These are phyloP conservation scores for Strigamia maritima DNA, from an alignment of 2,888 invertebrate genomes.

Conservation along the genomic window DNA sequence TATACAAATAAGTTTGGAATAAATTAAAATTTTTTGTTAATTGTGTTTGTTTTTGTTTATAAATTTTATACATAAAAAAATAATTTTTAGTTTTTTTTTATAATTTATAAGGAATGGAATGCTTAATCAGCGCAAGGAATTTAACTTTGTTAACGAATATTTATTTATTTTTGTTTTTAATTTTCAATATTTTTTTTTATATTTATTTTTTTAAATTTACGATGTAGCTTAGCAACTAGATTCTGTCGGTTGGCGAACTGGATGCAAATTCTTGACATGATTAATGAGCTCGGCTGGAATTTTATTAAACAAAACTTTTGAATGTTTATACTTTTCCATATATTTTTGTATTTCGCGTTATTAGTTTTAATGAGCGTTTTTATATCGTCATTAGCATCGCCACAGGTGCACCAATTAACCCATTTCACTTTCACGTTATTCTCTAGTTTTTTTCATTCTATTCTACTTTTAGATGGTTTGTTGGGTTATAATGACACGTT, in stretches of 20 bases:
- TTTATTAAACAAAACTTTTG: not conserved
- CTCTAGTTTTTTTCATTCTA: not conserved
- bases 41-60: too few relatives aligned
- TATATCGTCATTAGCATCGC: not conserved
- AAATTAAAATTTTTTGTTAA: too few relatives aligned
- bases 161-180: too few relatives aligned
- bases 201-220: too few relatives aligned
- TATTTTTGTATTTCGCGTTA: not conserved
- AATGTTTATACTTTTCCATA: not conserved
- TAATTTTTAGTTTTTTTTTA: too few relatives aligned
- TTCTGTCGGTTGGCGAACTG: not conserved
- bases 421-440: not conserved
- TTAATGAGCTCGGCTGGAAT: not conserved
- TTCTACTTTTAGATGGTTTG: not conserved
- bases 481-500: not conserved
- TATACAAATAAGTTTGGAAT: too few relatives aligned
- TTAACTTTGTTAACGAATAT: too few relatives aligned
- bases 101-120: too few relatives aligned
- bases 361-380: not conserved
- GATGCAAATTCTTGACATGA: slow-evolving; percentile 23
- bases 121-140: too few relatives aligned
- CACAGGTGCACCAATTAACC: not conserved
- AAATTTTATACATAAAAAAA: too few relatives aligned
- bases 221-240: not conserved
- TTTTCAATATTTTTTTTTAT: too few relatives aligned